phyloP scores from a whole-genome alignment of 2,888 invertebrate genomes.

The Mantis religiosa region DNA sequence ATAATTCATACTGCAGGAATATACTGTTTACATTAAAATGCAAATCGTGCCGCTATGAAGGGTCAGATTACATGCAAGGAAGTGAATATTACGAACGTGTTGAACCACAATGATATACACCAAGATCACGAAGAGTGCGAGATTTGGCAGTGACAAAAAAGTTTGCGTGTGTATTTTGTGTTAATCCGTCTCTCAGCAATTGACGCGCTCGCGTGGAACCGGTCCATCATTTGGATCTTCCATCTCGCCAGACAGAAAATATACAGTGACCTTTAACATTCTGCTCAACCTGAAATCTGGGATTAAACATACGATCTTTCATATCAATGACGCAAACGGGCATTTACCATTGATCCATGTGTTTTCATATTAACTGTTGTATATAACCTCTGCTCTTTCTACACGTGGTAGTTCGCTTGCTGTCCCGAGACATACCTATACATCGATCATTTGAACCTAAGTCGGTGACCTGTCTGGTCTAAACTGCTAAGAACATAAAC shows the following conservation, averaged over 20 bases:
- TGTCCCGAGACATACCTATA: background rate
- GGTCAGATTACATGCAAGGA: background rate
- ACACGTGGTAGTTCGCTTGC: background rate
- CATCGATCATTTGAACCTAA: no score
- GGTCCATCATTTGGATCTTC: background rate
- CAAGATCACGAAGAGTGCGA: background rate
- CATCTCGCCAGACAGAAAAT: background rate
- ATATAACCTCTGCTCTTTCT: background rate
- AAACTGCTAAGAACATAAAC: no score
- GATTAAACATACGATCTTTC: background rate
- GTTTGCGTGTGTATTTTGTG: background rate
- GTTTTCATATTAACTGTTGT: background rate
- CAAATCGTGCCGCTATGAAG: background rate
- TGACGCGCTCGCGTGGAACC: background rate
- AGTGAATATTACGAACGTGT: background rate
- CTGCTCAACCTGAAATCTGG: background rate
- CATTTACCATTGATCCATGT: background rate
- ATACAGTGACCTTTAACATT: background rate
- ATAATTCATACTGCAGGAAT: background rate
- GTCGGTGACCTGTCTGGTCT: no score
- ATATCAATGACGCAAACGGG: background rate
- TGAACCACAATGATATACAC: background rate
- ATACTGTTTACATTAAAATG: background rate
- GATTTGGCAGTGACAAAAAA: background rate
- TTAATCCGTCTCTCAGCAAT: background rate